Evolutionary conservation across 2,113 vertebrate species (phyloP), one percentile per base, ranked within the genome.

Genomic region (Eudyptes chrysolophus): DNA sequence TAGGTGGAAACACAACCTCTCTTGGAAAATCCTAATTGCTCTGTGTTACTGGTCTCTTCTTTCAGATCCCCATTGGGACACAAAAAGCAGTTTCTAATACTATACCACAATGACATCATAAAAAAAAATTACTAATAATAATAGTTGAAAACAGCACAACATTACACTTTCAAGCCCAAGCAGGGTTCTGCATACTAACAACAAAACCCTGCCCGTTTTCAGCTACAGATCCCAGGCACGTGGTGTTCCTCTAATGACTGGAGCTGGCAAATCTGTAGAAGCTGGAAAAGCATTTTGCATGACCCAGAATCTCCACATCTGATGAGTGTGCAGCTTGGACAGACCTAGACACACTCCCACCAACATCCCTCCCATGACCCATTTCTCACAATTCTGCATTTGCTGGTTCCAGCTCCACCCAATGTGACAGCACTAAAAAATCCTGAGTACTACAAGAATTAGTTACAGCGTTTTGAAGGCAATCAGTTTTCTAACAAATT

Each of bases 191-290:
- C 6, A 0, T 7, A 2, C 13, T 27, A 30, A 60, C 1, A 21
- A 15, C 22, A 38, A 66, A 89, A 20, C 10, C 6, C 18, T 70
- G 38, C 30, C 46, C 15, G 1, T 49, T 64, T 88, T n/a, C 61
- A 60, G 62, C 44, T 36, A 13, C 40, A 24, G 3, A 0, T 78
- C n/a, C 17, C 16, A 42, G 52, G 13, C 22, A 42, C 0, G 0
- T 69, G 26, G 11, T 20, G 7, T 57, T 95, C 32, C 24, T 68
- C 44, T 44, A 26, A 36, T n/a, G 36, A 57, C 32, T 60, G 30
- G 26, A 64, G 57, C 48, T 36, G 19, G 16, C 52, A 78, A 55
- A 85, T n/a, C 8, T 40, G 11, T 24, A 40, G n/a, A 87, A 61
- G 8, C 21, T 44, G 30, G 40, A 68, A 68, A 40, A 72, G 10